Evolutionary conservation across 2,113 vertebrate species (phyloP), one percentile per base, ranked within the genome.

Genomic region (Dissostichus mawsoni): DNA sequence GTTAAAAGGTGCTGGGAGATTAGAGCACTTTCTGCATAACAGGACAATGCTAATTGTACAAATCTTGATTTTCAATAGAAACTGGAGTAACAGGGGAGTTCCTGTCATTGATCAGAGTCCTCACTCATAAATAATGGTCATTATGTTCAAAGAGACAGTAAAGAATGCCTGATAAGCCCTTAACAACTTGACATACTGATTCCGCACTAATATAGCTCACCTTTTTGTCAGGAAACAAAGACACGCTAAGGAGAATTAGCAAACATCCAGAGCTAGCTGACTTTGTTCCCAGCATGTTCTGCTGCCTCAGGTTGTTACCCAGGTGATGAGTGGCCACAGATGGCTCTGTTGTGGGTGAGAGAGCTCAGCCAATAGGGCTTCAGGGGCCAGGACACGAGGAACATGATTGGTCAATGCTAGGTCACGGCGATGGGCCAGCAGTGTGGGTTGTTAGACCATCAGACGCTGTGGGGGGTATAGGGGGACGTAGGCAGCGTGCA

Each of bases 281-380:
- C 66, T 74, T 52, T 53, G 50, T 78, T 81, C 69, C 82, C 78
- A 81, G 73, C 79, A 64, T 89, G 88, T 85, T 84, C 81, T 67
- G 87, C 79, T 90, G 93, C 90, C 83, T 59, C 75, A 81, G 88
- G 91, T 91, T 69, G 81, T 91, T 90, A 83, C 85, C 71, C 88
- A 93, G 92, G 92, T 94, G 90, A 91, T 85, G 81, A 80, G 77
- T 44, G 65, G 74, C 85, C 90, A 83, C 92, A 93, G 85, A 94
- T 92, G 91, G 88, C 87, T 83, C 56, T 75, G 83, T 78, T 76
- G 86, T 87, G 89, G 88, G 85, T 90, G 89, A 92, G 76, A 85
- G 87, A 89, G 83, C 76, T 82, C 85, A 88, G 83, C 90, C 89
- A 92, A 91, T 91, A 52, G 66, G 84, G 74, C 76, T 75, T 57